Evolutionary conservation across 2,888 invertebrate species (phyloP), one percentile per base, ranked within the genome.

Genomic region (Athalia cordata): DNA sequence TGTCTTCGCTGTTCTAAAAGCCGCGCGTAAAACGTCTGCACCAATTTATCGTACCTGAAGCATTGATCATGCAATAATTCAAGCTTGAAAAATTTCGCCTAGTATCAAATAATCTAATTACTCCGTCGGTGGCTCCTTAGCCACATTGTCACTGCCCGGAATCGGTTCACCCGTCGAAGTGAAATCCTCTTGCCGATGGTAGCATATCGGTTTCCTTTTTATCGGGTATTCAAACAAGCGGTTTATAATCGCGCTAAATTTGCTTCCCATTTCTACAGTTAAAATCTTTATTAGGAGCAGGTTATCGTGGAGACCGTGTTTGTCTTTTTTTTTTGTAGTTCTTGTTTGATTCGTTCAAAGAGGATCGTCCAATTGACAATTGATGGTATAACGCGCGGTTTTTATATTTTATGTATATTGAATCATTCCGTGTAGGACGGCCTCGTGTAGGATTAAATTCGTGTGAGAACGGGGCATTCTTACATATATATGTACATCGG

Each of bases 151-250:
- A 52, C 83, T 84, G 79, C 84, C 83, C 5, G 84, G 82, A 47
- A 87, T 76, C 7, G 85, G 86, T 79, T 87, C 86, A 91, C 93
- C 93, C 77, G 92, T 92, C 1, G 93, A 92, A 13, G 92, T 91
- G 65, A 92, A 93, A 83, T 93, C 93, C 82, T 93, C 92, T 82
- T 92, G 92, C 45, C 93, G 88, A 79, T 92, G 92, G 81, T 92
- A 93, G 83, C 93, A 93, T 78, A 93, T 93, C 0, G 93, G 93
- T 89, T 92, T 92, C 79, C 93, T 90, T 84, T 93, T 92, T 55
- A 93, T 92, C 0, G 93, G 93, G 83, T 92, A 92, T 83, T 92
- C 92, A 81, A 93, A 92, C 43, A 92, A 83, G 29, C 92, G 89
- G 15, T 91, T 91, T 72, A 92, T 89, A 13, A 92, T 84, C 15